Base-by-base conservation (phyloP, 2,888 invertebrate genomes). In the Leuctra nigra region DNA sequence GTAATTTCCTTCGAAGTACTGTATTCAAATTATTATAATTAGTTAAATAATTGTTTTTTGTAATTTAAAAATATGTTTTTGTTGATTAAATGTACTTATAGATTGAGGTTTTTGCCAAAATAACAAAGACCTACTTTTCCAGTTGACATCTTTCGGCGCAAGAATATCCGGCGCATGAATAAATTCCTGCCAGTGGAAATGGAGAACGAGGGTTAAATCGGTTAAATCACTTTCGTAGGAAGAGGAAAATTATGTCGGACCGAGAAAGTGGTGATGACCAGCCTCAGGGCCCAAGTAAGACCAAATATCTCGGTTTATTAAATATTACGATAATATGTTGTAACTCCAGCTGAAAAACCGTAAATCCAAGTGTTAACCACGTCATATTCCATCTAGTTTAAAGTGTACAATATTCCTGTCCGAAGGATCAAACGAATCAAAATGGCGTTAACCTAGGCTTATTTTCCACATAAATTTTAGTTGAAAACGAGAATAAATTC, bases 201-300 rank as follows among this genome's bases (percentile, higher is more conserved):
- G 62, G 60, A 59, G 61, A 61, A 63, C 63, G 62, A 64, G 64
- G 65, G 62, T 63, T 63, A 63, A 63, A 63, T 63, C 63, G 62
- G 50, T 29, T 50, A 35, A 50, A 50, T 50, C 50, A 50, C 33
- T 50, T 50, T 50, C 50, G 33, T 33, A 33, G 50, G 20, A 41
- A 50, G 50, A 50, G 35, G 50, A 22, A 50, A 35, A 57, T 59
- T 62, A 69, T 69, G 69, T 69, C 69, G 67, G 69, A 69, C 68
- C 67, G 69, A 64, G 69, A 68, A 64, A 69, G 69, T 64, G 68
- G 67, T 62, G 69, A 69, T 67, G 69, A 69, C 60, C 68, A 67
- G 65, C 68, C 68, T 63, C 69, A 68, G 63, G 67, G 66, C 63
- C 69, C 68, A 68, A 69, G 69, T 69, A 68, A 68, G 69, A 59